Conservation (phyloP, 2,888 invertebrate genomes). For the Drosophila hawaiiensis region DNA sequence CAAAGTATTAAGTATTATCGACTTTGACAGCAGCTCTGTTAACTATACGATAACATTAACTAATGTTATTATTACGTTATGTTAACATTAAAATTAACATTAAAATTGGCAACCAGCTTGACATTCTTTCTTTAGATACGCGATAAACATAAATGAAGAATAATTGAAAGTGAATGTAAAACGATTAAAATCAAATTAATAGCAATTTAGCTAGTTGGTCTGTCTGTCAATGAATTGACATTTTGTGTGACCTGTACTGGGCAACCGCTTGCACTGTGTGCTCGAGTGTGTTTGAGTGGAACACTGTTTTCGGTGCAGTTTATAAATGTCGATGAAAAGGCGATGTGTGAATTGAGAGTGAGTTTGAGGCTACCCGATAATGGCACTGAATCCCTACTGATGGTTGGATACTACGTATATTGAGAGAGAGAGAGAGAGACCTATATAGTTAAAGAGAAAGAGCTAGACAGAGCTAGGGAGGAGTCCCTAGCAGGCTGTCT, state of each 20-base stretch:
- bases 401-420: not conserved
- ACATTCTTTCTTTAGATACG: not conserved
- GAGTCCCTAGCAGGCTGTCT: constrained; percentile 6
- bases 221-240: constrained; percentile 34
- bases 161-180: constrained; percentile 13
- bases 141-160: not conserved
- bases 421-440: not conserved
- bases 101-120: not conserved
- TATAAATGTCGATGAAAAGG: constrained; percentile 73
- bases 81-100: not conserved
- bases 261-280: not conserved
- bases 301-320: constrained; percentile 72
- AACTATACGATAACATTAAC: not conserved
- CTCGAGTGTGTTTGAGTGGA: constrained; percentile 42
- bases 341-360: constrained; percentile 30
- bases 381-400: constrained; percentile 12
- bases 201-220: constrained; percentile 17
- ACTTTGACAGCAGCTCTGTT: not conserved
- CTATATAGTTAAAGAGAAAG: not conserved
- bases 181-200: constrained; percentile 33
- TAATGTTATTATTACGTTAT: no score
- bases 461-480: not conserved
- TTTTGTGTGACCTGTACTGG: constrained; percentile 33
- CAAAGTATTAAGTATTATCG: no score
- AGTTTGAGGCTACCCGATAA: constrained; percentile 41